Evolutionary conservation across 2,113 vertebrate genomes (phyloP).

Genomic region (Brachionichthys hirsutus): DNA sequence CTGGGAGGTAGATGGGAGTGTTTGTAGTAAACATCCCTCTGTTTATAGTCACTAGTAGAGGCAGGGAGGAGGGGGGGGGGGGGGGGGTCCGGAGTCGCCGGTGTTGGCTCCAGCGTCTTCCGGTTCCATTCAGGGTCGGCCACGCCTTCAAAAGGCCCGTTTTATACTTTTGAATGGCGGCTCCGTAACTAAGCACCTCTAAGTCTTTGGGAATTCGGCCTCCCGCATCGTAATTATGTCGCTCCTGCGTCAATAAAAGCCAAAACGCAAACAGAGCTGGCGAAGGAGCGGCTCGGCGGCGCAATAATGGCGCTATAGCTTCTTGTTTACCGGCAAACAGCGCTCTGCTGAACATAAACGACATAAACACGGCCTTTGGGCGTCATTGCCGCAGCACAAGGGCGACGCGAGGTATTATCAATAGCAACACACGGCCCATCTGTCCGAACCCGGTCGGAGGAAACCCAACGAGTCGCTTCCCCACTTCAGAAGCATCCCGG

Average conservation of each 20-base stretch:
- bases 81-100: neutral
- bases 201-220: slow-evolving; percentile 35
- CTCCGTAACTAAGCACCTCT: neutral
- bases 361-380: slow-evolving; percentile 35
- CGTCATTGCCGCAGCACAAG: slow-evolving; percentile 6
- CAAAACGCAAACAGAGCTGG: slow-evolving; percentile 6
- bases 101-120: slow-evolving; percentile 17
- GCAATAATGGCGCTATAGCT: slow-evolving; percentile 21
- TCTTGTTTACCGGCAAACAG: slow-evolving; percentile 65
- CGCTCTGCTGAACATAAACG: slow-evolving; percentile 37
- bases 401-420: slow-evolving; percentile 26
- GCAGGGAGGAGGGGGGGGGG: slow-evolving; percentile 15
- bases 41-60: slow-evolving; percentile 60
- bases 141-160: slow-evolving; percentile 22
- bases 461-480: too few species aligned
- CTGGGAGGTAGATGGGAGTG: slow-evolving; percentile 27
- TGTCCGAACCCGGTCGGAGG: neutral
- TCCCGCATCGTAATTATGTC: slow-evolving; percentile 19
- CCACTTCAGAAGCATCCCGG: too few species aligned
- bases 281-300: neutral
- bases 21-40: slow-evolving; percentile 71
- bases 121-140: neutral
- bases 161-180: slow-evolving; percentile 25
- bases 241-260: slow-evolving; percentile 9
- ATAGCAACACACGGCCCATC: slow-evolving; percentile 20